Conservation (phyloP, 2,797 vertebrate genomes). For the Petrocephalus schoutedeni region DNA sequence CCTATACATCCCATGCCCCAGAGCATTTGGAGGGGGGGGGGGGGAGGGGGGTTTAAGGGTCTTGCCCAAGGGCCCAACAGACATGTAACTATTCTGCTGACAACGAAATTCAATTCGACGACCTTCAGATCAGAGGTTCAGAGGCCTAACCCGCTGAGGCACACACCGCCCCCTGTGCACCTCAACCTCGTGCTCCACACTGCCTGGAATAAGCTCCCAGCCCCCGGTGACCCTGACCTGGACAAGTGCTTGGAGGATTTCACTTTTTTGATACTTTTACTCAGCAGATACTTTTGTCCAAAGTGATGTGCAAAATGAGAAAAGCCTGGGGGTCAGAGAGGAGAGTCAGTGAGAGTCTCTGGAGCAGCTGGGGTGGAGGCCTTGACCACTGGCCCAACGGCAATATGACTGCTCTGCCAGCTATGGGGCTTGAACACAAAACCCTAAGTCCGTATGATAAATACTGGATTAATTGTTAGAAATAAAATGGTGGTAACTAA, state of each 20-base stretch:
- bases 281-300: neutral
- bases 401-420: neutral
- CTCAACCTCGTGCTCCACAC: neutral
- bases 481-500: neutral
- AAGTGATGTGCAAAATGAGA: neutral
- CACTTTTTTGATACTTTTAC: neutral
- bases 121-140: neutral
- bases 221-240: neutral
- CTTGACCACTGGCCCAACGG: neutral
- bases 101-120: neutral
- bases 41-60: neutral
- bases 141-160: neutral
- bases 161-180: neutral
- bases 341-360: neutral
- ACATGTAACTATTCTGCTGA: neutral
- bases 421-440: neutral
- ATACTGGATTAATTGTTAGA: neutral
- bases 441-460: neutral
- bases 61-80: neutral
- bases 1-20: neutral
- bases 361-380: neutral
- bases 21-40: neutral
- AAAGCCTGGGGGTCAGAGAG: neutral
- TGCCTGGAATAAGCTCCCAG: neutral
- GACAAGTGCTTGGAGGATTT: neutral